These are phyloP conservation scores for Polyommatus icarus DNA, from an alignment of 2,888 invertebrate species.

Conservation along the genomic window DNA sequence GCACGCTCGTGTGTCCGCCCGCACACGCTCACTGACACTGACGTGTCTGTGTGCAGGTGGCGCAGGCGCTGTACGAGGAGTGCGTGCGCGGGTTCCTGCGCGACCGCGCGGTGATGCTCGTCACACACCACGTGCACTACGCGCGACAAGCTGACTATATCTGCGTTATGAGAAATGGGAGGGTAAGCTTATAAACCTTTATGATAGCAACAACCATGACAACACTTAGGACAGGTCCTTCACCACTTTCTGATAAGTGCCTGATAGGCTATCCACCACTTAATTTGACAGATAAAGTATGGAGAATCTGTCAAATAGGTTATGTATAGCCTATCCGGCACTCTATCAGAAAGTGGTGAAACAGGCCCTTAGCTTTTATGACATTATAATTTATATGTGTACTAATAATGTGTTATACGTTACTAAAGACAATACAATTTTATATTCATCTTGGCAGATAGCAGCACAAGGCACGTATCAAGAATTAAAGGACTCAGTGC, in stretches of 20 bases:
- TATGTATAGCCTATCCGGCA: too few relatives aligned
- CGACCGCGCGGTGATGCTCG: slow-evolving; percentile 78
- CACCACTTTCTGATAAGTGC: too few relatives aligned
- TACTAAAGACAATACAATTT: too few relatives aligned
- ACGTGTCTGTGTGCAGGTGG: slow-evolving; percentile 55
- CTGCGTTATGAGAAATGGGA: slow-evolving; percentile 63
- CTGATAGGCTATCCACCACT: too few relatives aligned
- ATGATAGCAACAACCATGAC: too few relatives aligned
- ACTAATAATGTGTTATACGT: too few relatives aligned
- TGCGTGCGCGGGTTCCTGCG: slow-evolving; percentile 79
- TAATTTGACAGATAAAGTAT: too few relatives aligned
- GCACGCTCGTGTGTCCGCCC: background rate
- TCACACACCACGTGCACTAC: slow-evolving; percentile 85
- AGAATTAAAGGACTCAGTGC: slow-evolving; percentile 76
- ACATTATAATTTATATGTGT: too few relatives aligned
- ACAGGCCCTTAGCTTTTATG: too few relatives aligned
- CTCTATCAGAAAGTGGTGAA: too few relatives aligned
- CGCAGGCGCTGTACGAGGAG: slow-evolving; percentile 82
- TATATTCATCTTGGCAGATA: slow-evolving; percentile 52
- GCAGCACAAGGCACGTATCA: slow-evolving; percentile 82
- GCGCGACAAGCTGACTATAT: slow-evolving; percentile 69
- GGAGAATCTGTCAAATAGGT: too few relatives aligned
- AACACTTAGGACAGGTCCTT: too few relatives aligned
- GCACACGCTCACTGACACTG: background rate
- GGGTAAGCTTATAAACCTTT: slow-evolving; percentile 47